These are phyloP conservation scores for Cyphomyrus plagiostoma DNA, from an alignment of 2,113 vertebrate genomes.

Conservation along the genomic window DNA sequence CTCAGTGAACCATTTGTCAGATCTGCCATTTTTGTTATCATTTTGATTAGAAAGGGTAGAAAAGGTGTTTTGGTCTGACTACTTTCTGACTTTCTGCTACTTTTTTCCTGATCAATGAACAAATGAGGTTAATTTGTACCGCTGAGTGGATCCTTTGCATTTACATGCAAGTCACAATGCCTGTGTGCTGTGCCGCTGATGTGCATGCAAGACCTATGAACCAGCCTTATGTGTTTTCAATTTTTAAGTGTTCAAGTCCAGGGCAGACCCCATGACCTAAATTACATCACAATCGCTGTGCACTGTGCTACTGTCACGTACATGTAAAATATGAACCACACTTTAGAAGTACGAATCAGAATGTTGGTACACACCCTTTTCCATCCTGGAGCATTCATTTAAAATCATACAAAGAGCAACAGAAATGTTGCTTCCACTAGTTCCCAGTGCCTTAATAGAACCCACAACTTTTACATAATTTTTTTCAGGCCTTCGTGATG, in stretches of 20 bases:
- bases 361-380: not conserved
- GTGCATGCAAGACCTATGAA: not conserved
- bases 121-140: not conserved
- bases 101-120: not conserved
- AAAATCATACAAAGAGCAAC: not conserved
- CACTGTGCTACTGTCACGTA: not conserved
- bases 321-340: not conserved
- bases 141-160: not conserved
- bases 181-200: not conserved
- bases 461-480: not conserved
- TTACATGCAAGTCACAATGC: not conserved
- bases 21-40: not conserved
- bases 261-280: not conserved
- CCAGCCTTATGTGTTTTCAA: not conserved
- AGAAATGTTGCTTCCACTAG: not conserved
- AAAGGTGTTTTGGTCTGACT: too few relatives aligned
- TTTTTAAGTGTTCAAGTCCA: not conserved
- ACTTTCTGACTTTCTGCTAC: too few relatives aligned
- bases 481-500: not conserved
- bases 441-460: not conserved
- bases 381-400: not conserved
- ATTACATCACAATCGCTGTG: not conserved
- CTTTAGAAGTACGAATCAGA: not conserved
- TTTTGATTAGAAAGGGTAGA: not conserved
- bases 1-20: not conserved